Percentiles rank a stretch among this genome's conserved stretches.
Conservation (phyloP, 2,888 invertebrate species). For the Chrysolina oricalcia region DNA sequence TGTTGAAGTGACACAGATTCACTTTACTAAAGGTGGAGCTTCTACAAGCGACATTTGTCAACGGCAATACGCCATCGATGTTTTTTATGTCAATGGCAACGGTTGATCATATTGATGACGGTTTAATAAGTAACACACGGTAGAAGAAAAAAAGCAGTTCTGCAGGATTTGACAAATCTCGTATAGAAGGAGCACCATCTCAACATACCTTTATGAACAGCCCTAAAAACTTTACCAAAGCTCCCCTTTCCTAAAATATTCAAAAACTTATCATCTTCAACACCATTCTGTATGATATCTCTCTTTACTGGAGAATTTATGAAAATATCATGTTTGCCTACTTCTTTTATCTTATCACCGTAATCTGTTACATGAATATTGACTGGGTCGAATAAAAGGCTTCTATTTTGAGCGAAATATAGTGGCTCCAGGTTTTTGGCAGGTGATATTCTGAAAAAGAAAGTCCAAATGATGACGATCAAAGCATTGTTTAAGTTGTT, state of each 20-base stretch:
- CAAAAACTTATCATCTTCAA: slow-evolving; percentile 52
- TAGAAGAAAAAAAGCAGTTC: too few species aligned
- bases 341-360: slow-evolving; percentile 7
- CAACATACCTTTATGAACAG: slow-evolving; percentile 63
- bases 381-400: slow-evolving; percentile 30
- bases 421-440: slow-evolving; percentile 52
- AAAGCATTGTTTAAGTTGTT: neutral
- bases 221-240: slow-evolving; percentile 68
- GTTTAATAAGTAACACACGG: too few species aligned
- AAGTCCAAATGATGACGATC: neutral
- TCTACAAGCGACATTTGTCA: too few species aligned
- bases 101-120: too few species aligned
- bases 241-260: slow-evolving; percentile 66
- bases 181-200: neutral
- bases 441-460: slow-evolving; percentile 30
- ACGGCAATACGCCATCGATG: too few species aligned
- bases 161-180: too few species aligned
- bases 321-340: slow-evolving; percentile 44
- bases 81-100: too few species aligned
- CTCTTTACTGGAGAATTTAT: slow-evolving; percentile 63
- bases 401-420: slow-evolving; percentile 31
- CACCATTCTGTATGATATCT: slow-evolving; percentile 61
- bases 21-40: too few species aligned
- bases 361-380: slow-evolving; percentile 48
- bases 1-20: neutral